Evolutionary conservation across 2,113 vertebrate genomes (phyloP), one percentile per base, ranked within the genome.

Genomic region (Arvicanthis niloticus): DNA sequence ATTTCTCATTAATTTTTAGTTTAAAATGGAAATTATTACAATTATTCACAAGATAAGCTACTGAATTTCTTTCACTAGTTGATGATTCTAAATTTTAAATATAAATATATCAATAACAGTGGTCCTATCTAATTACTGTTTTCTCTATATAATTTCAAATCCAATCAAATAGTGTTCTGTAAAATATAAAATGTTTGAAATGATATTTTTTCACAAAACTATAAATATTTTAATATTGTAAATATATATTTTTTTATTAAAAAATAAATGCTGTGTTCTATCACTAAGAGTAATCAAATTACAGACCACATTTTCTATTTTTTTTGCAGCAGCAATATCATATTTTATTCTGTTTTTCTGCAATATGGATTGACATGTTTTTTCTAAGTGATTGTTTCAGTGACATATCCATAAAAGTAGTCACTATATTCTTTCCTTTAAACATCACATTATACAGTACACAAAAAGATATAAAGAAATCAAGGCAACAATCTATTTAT

Each of bases 381-480:
- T 95, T 90, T 56, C 15, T 65, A 68, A 62, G 78, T 29, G 16
- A 87, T 51, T 8, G 80, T 92, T 75, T 89, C 56, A 94, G 88
- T 0, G 2, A 92, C 31, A 65, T 42, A n/a, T 88, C 2, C 40
- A 72, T 93, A 76, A 96, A 92, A 95, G 7, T 40, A 45, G 13
- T 29, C 75, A 11, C 29, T 80, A 17, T 58, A 91, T 91, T 90
- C n/a, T 87, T 13, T 96, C 87, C 96, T 81, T 68, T 73, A 95
- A 92, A 95, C 72, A 93, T 5, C 67, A 89, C 17, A 45, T 72
- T 91, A 89, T 88, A n/a, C 75, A 51, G 93, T 40, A 93, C 5
- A 91, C 10, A 95, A 85, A 85, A 94, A 78, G 51, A 53, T 89
- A 94, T 93, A 48, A 96, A 89, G 45, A 95, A 93, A 95, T 91